These are phyloP conservation scores for Ischnus inquisitorius DNA, from an alignment of 2,888 invertebrate species.

Conservation along the genomic window DNA sequence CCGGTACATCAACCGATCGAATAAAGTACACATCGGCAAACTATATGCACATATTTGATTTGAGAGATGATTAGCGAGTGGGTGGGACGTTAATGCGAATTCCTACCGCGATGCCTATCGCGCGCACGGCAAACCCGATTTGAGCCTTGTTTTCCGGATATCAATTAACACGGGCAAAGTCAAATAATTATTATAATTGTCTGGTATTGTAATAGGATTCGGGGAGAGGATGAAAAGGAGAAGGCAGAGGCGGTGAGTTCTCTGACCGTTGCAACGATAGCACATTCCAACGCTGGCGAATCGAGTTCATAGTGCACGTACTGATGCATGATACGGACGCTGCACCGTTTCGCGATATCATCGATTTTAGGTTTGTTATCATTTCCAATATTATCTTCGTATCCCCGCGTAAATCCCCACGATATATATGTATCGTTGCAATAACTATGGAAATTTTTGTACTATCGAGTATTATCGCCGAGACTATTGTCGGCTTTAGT, in stretches of 20 bases:
- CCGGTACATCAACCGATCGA: conserved; percentile 27
- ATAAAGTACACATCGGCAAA: conserved; percentile 18
- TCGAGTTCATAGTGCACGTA: conserved; percentile 9
- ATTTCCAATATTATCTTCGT: conserved; percentile 23
- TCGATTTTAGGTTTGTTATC: conserved; percentile 44
- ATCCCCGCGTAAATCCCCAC: neutral
- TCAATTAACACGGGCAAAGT: conserved; percentile 84
- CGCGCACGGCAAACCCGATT: conserved; percentile 62
- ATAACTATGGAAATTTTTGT: neutral
- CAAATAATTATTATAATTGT: conserved; percentile 85
- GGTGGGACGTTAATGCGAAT: conserved; percentile 40
- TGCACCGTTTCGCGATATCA: conserved; percentile 23
- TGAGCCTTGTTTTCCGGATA: conserved; percentile 75
- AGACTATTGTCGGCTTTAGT: neutral
- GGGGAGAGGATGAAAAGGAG: conserved; percentile 42
- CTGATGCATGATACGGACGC: conserved; percentile 14
- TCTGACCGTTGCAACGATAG: conserved; percentile 11
- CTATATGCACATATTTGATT: conserved; percentile 69
- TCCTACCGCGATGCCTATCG: conserved; percentile 45
- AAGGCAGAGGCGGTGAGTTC: conserved; percentile 4
- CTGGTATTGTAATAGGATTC: conserved; percentile 83
- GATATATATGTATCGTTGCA: neutral
- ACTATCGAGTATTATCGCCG: neutral
- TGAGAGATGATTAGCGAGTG: conserved; percentile 70
- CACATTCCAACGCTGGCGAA: neutral